Evolutionary conservation across 2,113 vertebrate genomes (phyloP).

Genomic region (Alces alces): DNA sequence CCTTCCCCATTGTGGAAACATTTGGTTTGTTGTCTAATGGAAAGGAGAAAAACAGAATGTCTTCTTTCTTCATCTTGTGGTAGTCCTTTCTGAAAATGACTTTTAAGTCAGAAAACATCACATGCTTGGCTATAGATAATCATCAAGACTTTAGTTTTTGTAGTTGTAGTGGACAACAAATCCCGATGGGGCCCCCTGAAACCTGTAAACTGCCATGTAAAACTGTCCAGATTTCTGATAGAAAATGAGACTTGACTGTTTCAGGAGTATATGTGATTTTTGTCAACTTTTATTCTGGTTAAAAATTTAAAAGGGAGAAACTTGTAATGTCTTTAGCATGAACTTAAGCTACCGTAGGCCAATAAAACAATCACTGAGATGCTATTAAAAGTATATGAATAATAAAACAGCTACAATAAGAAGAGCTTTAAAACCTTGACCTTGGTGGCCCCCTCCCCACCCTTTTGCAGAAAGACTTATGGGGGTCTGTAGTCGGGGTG

Average conservation of each 20-base stretch:
- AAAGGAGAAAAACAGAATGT: neutral
- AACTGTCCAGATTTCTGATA: neutral
- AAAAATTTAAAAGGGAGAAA: conserved; percentile 66
- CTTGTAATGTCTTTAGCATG: conserved; percentile 54
- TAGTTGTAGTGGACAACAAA: neutral
- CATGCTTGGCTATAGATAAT: neutral
- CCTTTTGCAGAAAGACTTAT: neutral
- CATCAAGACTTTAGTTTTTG: neutral
- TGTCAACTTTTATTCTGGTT: conserved; percentile 53
- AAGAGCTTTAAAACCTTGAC: conserved; percentile 39
- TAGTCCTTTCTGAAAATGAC: neutral
- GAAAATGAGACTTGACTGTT: neutral
- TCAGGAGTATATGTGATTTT: neutral
- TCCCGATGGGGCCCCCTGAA: neutral
- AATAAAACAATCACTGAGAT: conserved; percentile 40
- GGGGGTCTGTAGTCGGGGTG: neutral
- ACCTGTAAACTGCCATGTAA: neutral
- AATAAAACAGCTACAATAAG: conserved; percentile 55
- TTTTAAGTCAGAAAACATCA: neutral
- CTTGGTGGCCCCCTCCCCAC: neutral
- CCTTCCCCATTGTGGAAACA: neutral
- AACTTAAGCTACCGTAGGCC: conserved; percentile 20
- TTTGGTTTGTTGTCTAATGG: neutral
- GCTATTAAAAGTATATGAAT: conserved; percentile 68
- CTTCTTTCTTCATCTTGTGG: neutral